Base-by-base conservation (phyloP, 1,140 invertebrate species). In the Dendroctonus ponderosae region DNA sequence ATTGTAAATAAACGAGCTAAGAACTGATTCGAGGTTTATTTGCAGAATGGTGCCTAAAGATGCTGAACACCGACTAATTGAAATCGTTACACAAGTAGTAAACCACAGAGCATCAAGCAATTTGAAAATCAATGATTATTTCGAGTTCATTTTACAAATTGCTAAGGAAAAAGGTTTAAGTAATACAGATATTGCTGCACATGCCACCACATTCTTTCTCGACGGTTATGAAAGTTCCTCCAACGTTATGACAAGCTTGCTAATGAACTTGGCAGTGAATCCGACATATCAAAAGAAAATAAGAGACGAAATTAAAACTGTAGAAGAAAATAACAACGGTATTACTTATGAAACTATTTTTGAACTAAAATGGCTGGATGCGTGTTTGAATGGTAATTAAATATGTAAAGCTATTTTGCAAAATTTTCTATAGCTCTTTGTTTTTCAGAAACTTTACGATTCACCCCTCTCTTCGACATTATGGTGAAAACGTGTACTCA, bases 151-250 rank as follows among this genome's bases (percentile, higher is more conserved):
- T 9, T 6, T 66, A 9, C 11, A 66, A 37, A 0, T 66, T 38
- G 44, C 40, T 7, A 58, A 58, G 39, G 54, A 66, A 51, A 57
- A 58, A 14, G 37, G 26, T 37, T 50, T 66, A 11, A 43, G 38
- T 15, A 15, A 51, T 11, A 41, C 40, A 6, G 63, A 66, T 14
- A 50, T 66, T 7, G 38, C 63, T 26, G 58, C 44, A 14, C 50
- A 67, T 48, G 57, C 39, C 5, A 8, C 9, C 14, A 62, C 53
- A 6, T 66, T 69, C 37, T 69, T 62, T 49, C 26, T 66, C 40
- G 63, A 69, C 58, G 68, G 62, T 12, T 69, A 66, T 51, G 62
- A 61, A 43, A 66, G 52, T 5, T 59, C 62, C 39, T 46, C 68
- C 2, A 8, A 62, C 6, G 61, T 60, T 52, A 44, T 69, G 8